Base-by-base conservation (phyloP, 2,113 vertebrate genomes). In the Chroicocephalus ridibundus region DNA sequence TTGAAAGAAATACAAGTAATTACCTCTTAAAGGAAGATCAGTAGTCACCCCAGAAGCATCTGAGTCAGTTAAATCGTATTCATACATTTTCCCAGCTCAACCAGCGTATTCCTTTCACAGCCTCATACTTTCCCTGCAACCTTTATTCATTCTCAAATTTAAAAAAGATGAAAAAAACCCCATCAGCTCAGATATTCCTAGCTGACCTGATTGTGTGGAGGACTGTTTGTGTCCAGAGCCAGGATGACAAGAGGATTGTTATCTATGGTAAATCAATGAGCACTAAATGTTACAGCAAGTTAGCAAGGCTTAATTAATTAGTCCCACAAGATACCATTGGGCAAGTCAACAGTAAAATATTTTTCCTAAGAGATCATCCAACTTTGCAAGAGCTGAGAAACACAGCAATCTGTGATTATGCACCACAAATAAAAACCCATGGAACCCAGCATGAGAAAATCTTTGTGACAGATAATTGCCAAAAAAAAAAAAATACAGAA, bases 261-360 rank as follows among this genome's bases (percentile, higher is more conserved):
- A 86, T 42, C 62, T 87, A 42, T 54, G 34, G 36, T 54, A 76
- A 96, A 95, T 66, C 78, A 80, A 38, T 72, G 62, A 91, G 27
- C 31, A 61, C 34, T 60, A 89, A 94, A 86, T 47, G 34, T 17
- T 87, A 72, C 47, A 85, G 61, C 79, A 95, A 91, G 36, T 85
- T 75, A 91, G 40, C 38, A 80, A 79, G 70, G 34, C 16, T 86
- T 87, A 85, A 87, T 92, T 87, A 95, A 79, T 82, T 92, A 70
- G 66, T 76, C 61, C 40, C 1, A 0, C 61, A 76, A 84, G 31
- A 71, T 65, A 74, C 7, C 58, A 77, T 2, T 61, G 70, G 69
- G 27, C 11, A 93, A 91, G 51, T 54, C 40, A 82, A 70, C 24
- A 75, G 32, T 61, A 76, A 95, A 93, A 76, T 76, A 85, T 85